phyloP scores from a whole-genome alignment of 2,888 invertebrate species.

The Metalampra italica region DNA sequence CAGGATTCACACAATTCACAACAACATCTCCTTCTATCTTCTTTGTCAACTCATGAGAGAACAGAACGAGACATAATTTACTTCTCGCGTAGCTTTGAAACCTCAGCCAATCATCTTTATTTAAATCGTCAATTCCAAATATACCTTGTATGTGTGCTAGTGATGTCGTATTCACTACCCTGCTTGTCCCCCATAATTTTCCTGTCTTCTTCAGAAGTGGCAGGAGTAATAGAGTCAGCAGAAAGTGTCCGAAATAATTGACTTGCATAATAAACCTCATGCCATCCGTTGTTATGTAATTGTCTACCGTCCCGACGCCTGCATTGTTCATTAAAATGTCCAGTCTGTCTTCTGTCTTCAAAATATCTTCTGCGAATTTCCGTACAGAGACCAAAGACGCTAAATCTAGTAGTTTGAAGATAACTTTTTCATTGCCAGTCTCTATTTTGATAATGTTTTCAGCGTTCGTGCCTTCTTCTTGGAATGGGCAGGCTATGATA shows the following conservation, averaged over 20 bases:
- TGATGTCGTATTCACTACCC: conserved; percentile 89
- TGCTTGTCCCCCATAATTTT: conserved; percentile 78
- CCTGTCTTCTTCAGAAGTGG: conserved; percentile 83
- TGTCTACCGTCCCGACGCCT: conserved; percentile 83
- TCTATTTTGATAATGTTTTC: conserved; percentile 81
- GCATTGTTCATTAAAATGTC: conserved; percentile 95
- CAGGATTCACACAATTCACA: conserved; percentile 90
- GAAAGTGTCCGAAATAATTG: conserved; percentile 95
- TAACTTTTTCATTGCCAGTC: conserved; percentile 82
- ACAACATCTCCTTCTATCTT: conserved; percentile 82
- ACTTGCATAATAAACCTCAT: conserved; percentile 94
- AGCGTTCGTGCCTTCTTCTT: conserved; percentile 51
- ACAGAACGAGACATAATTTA: conserved; percentile 86
- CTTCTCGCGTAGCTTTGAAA: conserved; percentile 74
- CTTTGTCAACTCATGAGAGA: conserved; percentile 84
- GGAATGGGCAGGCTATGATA: conserved; percentile 61
- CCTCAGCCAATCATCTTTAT: conserved; percentile 81
- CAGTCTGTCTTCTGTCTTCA: conserved; percentile 82
- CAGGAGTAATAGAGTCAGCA: conserved; percentile 92
- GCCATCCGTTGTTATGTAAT: conserved; percentile 84
- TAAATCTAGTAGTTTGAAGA: conserved; percentile 85
- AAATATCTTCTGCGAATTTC: conserved; percentile 87
- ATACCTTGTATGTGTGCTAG: conserved; percentile 83
- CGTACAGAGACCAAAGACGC: conserved; percentile 86
- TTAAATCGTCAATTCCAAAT: conserved; percentile 76